Evolutionary conservation across 2,113 vertebrate species (phyloP).

Genomic region (Nibea coibor): DNA sequence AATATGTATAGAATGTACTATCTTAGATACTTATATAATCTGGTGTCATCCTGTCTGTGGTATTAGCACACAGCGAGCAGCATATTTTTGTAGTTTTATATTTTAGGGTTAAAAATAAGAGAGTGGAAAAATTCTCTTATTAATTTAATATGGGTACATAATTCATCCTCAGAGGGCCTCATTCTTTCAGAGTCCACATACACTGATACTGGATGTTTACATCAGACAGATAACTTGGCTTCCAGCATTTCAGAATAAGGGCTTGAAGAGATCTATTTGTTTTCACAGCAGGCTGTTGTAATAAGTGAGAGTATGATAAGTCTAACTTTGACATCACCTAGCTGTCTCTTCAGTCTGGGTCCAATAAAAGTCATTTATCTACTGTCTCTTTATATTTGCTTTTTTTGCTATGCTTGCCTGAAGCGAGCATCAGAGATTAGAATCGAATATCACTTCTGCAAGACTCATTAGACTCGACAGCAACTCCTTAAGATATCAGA

Average conservation of each 20-base stretch:
- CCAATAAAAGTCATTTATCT: slow-evolving; percentile 53
- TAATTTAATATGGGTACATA: not conserved
- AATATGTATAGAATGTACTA: not conserved
- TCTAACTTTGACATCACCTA: slow-evolving; percentile 24
- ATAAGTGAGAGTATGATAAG: slow-evolving; percentile 18
- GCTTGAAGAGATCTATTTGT: slow-evolving; percentile 31
- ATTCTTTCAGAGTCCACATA: not conserved
- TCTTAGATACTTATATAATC: not conserved
- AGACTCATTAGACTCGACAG: not conserved
- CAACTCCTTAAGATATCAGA: slow-evolving; percentile 6
- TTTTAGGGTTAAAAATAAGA: not conserved
- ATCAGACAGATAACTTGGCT: slow-evolving; percentile 13
- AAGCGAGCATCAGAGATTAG: slow-evolving; percentile 23
- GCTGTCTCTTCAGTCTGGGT: slow-evolving; percentile 23
- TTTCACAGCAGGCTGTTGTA: slow-evolving; percentile 34
- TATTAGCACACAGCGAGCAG: not conserved
- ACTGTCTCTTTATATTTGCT: slow-evolving; percentile 14
- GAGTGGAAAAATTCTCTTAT: not conserved
- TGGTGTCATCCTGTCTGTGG: not conserved
- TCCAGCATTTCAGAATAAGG: slow-evolving; percentile 33
- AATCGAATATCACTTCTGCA: slow-evolving; percentile 8
- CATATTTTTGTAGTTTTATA: not conserved
- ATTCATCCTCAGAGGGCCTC: slow-evolving; percentile 11
- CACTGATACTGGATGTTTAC: not conserved
- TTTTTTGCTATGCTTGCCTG: slow-evolving; percentile 1